phyloP scores from a whole-genome alignment of 2,888 invertebrate genomes.

The Pterobdella sp. region DNA sequence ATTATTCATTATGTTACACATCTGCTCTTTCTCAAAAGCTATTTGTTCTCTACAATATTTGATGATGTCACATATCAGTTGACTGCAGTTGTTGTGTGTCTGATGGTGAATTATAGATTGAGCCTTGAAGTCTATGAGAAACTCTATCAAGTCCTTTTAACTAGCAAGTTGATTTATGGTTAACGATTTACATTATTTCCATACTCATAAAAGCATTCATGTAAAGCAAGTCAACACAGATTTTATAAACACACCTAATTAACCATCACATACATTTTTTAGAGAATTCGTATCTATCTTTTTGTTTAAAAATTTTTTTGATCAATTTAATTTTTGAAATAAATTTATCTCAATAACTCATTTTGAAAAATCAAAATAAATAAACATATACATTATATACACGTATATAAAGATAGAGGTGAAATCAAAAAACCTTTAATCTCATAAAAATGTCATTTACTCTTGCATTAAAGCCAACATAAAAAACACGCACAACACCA shows the following conservation, averaged over 20 bases:
- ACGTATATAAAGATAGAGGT: not conserved
- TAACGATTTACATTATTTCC: too few species aligned
- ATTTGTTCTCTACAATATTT: conserved; percentile 52
- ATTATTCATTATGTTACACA: not conserved
- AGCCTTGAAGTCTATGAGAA: too few species aligned
- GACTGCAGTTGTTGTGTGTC: conserved; percentile 76
- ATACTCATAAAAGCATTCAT: too few species aligned
- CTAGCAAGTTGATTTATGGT: too few species aligned
- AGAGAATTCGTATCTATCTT: too few species aligned
- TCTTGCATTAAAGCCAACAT: not conserved
- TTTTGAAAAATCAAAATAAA: conserved; percentile 3
- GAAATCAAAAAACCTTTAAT: not conserved
- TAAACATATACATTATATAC: not conserved
- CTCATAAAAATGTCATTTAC: not conserved
- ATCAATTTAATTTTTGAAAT: too few species aligned
- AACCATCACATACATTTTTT: too few species aligned
- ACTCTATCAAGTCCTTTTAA: too few species aligned
- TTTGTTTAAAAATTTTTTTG: too few species aligned
- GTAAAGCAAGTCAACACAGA: too few species aligned
- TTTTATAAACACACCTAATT: too few species aligned
- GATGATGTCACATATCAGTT: conserved; percentile 78
- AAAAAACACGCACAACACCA: not conserved
- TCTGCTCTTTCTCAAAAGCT: conserved; percentile 53
- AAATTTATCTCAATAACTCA: too few species aligned
- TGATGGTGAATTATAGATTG: conserved; percentile 35